These are phyloP conservation scores for Etheostoma spectabile DNA, from an alignment of 2,113 vertebrate genomes.

Conservation along the genomic window DNA sequence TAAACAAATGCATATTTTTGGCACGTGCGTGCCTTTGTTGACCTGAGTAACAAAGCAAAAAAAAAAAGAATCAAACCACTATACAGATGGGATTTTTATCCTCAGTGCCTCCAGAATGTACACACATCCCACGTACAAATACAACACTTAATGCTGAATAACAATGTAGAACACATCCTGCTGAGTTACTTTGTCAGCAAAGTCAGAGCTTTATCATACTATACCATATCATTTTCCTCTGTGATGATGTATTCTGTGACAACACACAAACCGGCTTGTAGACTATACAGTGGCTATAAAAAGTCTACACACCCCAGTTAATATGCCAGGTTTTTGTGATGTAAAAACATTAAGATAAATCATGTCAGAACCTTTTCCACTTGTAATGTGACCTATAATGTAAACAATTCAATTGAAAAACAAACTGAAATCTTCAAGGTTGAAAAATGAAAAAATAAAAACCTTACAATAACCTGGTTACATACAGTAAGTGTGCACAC, in stretches of 20 bases:
- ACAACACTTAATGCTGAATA: background rate
- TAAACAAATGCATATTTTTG: background rate
- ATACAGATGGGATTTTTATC: constrained; percentile 36
- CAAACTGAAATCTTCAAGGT: no score
- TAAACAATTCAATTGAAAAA: no score
- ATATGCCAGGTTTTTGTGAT: no score
- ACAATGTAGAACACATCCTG: background rate
- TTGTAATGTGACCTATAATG: no score
- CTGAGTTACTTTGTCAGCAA: background rate
- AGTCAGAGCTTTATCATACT: background rate
- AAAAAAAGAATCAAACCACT: background rate
- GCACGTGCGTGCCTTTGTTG: background rate
- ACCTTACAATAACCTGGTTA: no score
- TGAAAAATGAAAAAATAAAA: no score
- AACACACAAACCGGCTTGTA: background rate
- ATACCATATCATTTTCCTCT: background rate
- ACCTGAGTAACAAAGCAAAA: constrained; percentile 23
- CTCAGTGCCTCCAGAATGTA: constrained; percentile 8
- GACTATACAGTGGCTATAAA: background rate
- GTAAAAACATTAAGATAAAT: no score
- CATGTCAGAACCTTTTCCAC: no score
- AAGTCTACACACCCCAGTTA: no score
- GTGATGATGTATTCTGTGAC: background rate
- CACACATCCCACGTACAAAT: background rate
- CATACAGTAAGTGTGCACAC: no score